Conservation (phyloP, 1,140 invertebrate species). For the Aphis gossypii region DNA sequence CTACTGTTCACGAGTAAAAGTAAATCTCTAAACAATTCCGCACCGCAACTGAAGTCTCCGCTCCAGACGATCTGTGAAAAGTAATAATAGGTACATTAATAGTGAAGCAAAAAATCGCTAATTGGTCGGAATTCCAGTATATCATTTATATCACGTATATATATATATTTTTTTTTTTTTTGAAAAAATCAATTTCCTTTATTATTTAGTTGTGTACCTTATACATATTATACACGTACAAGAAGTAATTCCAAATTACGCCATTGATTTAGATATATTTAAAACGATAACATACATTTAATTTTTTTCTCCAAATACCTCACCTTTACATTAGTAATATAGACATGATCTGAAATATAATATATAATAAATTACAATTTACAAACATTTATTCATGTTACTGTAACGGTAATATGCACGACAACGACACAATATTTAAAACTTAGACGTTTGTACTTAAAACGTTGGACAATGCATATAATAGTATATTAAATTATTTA, state of each 20-base stretch:
- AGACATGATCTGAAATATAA: background rate
- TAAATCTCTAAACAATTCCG: slow-evolving; percentile 9
- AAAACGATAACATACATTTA: background rate
- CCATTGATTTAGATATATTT: background rate
- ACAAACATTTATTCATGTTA: background rate
- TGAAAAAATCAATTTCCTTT: background rate
- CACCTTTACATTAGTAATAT: background rate
- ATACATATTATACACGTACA: background rate
- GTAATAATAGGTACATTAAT: background rate
- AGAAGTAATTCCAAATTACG: background rate
- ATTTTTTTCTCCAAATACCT: background rate
- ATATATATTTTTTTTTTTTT: background rate
- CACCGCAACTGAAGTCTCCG: background rate
- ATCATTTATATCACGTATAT: background rate
- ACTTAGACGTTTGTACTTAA: background rate
- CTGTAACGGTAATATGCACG: background rate
- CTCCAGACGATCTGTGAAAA: background rate
- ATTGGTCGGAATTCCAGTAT: background rate
- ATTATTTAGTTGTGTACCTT: background rate
- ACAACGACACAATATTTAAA: background rate
- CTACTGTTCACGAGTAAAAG: slow-evolving; percentile 3
- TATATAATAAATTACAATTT: background rate
- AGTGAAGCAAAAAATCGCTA: background rate
- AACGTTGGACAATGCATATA: background rate
- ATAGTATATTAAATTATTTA: background rate